Conservation (phyloP, 1,140 invertebrate species). For the Meloidogyne hapla region DNA sequence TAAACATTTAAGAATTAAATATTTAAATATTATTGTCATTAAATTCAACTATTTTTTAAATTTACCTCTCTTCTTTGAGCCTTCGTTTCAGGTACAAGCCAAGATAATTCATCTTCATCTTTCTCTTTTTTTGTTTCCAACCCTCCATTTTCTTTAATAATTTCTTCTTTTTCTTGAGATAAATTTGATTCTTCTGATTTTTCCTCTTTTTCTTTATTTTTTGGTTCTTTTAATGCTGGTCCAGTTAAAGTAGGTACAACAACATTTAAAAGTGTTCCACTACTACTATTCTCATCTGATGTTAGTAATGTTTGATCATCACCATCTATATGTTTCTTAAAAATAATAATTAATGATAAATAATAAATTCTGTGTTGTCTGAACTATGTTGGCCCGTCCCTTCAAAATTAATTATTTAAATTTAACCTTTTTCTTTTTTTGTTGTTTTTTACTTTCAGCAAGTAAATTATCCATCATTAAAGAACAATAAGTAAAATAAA, state of each 20-base stretch:
- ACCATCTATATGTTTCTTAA: background rate
- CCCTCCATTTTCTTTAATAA: background rate
- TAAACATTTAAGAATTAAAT: too few species aligned
- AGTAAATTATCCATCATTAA: constrained; percentile 26
- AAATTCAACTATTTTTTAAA: too few species aligned
- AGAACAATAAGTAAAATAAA: constrained; percentile 62
- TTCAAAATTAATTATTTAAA: background rate
- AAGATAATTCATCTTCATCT: constrained; percentile 12
- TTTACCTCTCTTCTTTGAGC: constrained; percentile 7
- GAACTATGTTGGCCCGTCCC: too few species aligned
- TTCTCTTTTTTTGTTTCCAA: constrained; percentile 7
- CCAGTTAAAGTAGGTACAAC: background rate
- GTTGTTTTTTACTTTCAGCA: constrained; percentile 1
- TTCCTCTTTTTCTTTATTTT: background rate
- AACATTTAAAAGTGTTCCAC: background rate
- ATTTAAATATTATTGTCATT: too few species aligned
- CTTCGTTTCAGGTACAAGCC: background rate
- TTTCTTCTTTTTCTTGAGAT: background rate
- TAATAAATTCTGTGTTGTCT: background rate
- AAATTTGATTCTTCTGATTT: background rate
- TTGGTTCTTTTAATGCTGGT: background rate
- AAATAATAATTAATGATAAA: background rate
- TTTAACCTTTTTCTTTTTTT: background rate
- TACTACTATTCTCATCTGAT: constrained; percentile 18
- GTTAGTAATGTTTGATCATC: constrained; percentile 21